A percentile compares a stretch with the other conserved stretches of the same genome.
Evolutionary conservation across 2,888 invertebrate genomes (phyloP).

Genomic region (Campoplex nolae): DNA sequence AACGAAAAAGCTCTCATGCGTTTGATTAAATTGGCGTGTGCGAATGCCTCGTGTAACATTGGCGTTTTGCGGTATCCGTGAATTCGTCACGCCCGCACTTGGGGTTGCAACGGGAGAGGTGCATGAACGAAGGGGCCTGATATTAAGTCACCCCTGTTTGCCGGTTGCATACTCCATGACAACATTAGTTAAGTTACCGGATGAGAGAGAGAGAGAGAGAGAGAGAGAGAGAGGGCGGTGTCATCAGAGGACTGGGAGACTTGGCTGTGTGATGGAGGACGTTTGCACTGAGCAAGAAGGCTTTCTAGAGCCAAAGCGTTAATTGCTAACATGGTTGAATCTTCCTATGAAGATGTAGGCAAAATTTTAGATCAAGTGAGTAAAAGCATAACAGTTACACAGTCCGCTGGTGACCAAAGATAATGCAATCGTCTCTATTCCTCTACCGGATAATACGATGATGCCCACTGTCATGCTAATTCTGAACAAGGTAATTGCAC

Average conservation of each 20-base stretch:
- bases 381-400: slow-evolving; percentile 40
- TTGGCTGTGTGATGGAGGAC: slow-evolving; percentile 35
- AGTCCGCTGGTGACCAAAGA: slow-evolving; percentile 47
- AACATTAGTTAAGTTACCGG: slow-evolving; percentile 46
- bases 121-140: slow-evolving; percentile 31
- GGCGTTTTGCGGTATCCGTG: slow-evolving; percentile 39
- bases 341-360: slow-evolving; percentile 25
- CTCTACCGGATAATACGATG: slow-evolving; percentile 73
- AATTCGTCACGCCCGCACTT: slow-evolving; percentile 63
- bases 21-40: slow-evolving; percentile 21
- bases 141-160: slow-evolving; percentile 52
- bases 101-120: slow-evolving; percentile 13
- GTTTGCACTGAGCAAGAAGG: slow-evolving; percentile 45
- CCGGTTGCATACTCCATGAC: slow-evolving; percentile 24
- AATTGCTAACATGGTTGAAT: slow-evolving; percentile 3
- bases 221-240: background rate
- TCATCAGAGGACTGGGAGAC: slow-evolving; percentile 4
- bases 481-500: slow-evolving; percentile 75
- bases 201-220: background rate
- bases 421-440: slow-evolving; percentile 70
- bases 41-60: slow-evolving; percentile 16
- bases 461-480: slow-evolving; percentile 81
- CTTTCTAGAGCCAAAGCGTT: background rate
- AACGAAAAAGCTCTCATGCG: slow-evolving; percentile 12
- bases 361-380: slow-evolving; percentile 5